Evolutionary conservation across 2,888 invertebrate genomes (phyloP).

Genomic region (Luperina nickerlii): DNA sequence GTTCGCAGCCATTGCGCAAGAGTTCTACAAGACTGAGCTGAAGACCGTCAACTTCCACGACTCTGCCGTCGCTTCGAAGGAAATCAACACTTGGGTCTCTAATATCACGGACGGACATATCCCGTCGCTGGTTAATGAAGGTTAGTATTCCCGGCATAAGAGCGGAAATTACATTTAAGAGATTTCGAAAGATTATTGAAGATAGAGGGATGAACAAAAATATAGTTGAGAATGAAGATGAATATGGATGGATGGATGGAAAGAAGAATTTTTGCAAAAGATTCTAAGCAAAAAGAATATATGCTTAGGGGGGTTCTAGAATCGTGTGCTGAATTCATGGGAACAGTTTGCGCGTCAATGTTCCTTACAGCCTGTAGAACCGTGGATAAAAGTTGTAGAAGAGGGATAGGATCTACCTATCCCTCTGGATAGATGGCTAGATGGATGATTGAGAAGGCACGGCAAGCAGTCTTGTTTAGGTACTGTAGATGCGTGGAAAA

Average conservation of each 20-base stretch:
- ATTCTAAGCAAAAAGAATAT: not conserved
- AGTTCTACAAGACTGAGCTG: slow-evolving; percentile 92
- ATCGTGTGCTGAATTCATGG: not conserved
- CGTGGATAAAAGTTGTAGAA: not conserved
- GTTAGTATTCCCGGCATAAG: slow-evolving; percentile 75
- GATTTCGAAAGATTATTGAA: not conserved
- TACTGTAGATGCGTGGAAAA: not conserved
- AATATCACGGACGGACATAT: slow-evolving; percentile 94
- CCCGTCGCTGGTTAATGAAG: slow-evolving; percentile 91
- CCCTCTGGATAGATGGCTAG: not conserved
- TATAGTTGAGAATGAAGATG: not conserved
- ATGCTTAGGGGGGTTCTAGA: not conserved
- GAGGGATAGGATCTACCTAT: not conserved
- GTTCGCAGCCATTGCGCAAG: slow-evolving; percentile 91
- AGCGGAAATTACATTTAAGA: not conserved
- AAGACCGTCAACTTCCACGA: slow-evolving; percentile 91
- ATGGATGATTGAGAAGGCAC: not conserved
- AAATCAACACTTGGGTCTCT: slow-evolving; percentile 95
- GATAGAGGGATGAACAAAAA: not conserved
- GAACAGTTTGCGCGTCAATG: not conserved
- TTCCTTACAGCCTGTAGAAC: not conserved
- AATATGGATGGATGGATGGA: not conserved
- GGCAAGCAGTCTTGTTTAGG: not conserved
- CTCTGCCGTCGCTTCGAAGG: slow-evolving; percentile 87
- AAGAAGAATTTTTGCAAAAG: not conserved